Evolutionary conservation across 2,888 invertebrate species (phyloP).

Genomic region (Clepsis dumicolana): DNA sequence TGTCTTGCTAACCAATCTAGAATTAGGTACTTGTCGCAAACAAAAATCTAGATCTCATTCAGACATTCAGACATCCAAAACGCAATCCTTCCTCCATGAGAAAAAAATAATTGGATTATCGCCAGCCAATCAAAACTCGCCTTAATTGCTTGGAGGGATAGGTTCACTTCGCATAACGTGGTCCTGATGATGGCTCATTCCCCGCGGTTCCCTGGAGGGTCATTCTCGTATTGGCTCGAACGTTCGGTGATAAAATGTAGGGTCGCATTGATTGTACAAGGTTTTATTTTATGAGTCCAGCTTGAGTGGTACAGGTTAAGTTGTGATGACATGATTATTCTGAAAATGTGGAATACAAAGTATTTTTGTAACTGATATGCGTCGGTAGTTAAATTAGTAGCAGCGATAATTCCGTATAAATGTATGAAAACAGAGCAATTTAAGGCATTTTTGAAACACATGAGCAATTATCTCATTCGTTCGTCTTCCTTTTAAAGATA

Average conservation of each 20-base stretch:
- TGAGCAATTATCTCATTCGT: no score
- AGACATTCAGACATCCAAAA: background rate
- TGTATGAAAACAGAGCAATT: no score
- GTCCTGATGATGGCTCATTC: slow-evolving; percentile 28
- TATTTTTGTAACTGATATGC: background rate
- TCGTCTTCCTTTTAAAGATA: no score
- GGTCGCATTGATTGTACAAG: slow-evolving; percentile 58
- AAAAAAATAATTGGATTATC: slow-evolving; percentile 34
- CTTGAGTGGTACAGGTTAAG: slow-evolving; percentile 47
- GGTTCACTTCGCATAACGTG: slow-evolving; percentile 21
- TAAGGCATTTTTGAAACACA: no score
- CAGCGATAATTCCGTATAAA: no score
- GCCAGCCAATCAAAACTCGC: slow-evolving; percentile 18
- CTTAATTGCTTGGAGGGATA: slow-evolving; percentile 21
- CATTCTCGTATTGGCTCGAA: slow-evolving; percentile 56
- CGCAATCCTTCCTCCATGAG: background rate
- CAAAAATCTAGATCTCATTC: background rate
- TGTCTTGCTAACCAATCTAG: no score
- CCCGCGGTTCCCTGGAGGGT: slow-evolving; percentile 55
- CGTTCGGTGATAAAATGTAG: slow-evolving; percentile 46
- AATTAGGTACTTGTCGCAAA: background rate
- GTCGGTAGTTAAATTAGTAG: no score
- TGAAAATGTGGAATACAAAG: background rate
- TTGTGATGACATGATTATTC: slow-evolving; percentile 8
- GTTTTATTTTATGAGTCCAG: slow-evolving; percentile 61